phyloP scores from a whole-genome alignment of 2,888 invertebrate genomes.

The Epinotia demarniana region DNA sequence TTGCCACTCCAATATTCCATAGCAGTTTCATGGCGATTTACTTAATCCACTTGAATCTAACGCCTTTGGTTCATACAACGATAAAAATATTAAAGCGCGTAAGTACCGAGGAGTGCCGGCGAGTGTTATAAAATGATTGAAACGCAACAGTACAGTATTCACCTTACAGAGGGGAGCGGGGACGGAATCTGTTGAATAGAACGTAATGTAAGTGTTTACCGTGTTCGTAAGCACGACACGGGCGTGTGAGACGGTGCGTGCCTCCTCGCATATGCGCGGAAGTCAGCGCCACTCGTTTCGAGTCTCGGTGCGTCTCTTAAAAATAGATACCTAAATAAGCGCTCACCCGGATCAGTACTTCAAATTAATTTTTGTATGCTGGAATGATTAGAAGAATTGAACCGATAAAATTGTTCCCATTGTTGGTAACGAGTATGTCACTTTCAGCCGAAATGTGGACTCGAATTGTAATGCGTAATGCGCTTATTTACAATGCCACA shows the following conservation, averaged over 20 bases:
- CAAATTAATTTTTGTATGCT: constrained; percentile 80
- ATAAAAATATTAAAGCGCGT: constrained; percentile 25
- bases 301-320: constrained; percentile 57
- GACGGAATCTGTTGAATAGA: constrained; percentile 51
- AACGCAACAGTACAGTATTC: constrained; percentile 32
- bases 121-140: constrained; percentile 16
- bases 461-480: constrained; percentile 55
- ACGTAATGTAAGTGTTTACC: constrained; percentile 58
- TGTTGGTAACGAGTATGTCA: constrained; percentile 79
- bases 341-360: constrained; percentile 75
- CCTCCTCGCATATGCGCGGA: constrained; percentile 75
- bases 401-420: constrained; percentile 75
- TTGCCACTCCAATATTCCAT: constrained; percentile 61
- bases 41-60: constrained; percentile 43
- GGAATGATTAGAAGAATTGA: constrained; percentile 78
- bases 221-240: constrained; percentile 63
- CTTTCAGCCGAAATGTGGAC: constrained; percentile 73
- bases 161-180: neutral
- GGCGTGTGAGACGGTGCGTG: constrained; percentile 73
- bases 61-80: constrained; percentile 27
- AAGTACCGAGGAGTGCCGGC: constrained; percentile 11
- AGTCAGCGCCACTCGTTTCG: constrained; percentile 74
- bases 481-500: constrained; percentile 34
- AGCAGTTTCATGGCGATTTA: constrained; percentile 45
- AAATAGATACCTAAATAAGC: constrained; percentile 68